phyloP scores from a whole-genome alignment of 2,888 invertebrate species.

The Trilocha varians region DNA sequence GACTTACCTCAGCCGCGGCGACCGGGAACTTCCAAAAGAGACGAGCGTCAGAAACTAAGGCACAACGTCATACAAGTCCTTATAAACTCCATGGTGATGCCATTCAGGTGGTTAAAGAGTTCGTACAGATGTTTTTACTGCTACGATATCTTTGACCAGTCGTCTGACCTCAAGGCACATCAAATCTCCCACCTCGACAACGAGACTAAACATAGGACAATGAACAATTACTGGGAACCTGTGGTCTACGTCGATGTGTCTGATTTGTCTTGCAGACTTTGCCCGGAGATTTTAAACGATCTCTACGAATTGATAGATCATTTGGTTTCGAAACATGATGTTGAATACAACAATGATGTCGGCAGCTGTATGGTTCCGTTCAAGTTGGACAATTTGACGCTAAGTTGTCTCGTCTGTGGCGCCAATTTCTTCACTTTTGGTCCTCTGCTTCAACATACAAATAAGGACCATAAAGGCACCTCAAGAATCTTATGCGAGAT shows the following conservation, averaged over 20 bases:
- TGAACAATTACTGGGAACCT: conserved; percentile 61
- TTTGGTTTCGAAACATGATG: conserved; percentile 38
- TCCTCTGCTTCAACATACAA: conserved; percentile 53
- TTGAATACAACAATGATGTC: conserved; percentile 51
- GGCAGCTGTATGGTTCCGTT: conserved; percentile 58
- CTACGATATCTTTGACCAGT: conserved; percentile 62
- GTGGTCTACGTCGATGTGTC: conserved; percentile 56
- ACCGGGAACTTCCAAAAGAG: conserved; percentile 27
- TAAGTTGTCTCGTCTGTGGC: conserved; percentile 50
- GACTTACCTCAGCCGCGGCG: conserved; percentile 1
- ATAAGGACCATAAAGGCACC: conserved; percentile 59
- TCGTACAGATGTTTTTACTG: conserved; percentile 64
- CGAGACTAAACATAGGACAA: conserved; percentile 42
- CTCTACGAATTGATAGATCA: conserved; percentile 55
- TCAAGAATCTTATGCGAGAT: conserved; percentile 56
- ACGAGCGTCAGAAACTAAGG: conserved; percentile 49
- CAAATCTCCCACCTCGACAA: conserved; percentile 39
- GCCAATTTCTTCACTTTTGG: conserved; percentile 56
- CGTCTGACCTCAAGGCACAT: conserved; percentile 46
- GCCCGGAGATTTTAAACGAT: conserved; percentile 38
- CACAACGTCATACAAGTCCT: conserved; percentile 51
- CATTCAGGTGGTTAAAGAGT: conserved; percentile 61
- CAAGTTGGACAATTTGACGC: conserved; percentile 46
- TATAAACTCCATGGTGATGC: conserved; percentile 51
- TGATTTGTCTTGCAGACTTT: conserved; percentile 43